Base-by-base conservation (phyloP, 1,140 invertebrate species). In the Macrobrachium nipponense region DNA sequence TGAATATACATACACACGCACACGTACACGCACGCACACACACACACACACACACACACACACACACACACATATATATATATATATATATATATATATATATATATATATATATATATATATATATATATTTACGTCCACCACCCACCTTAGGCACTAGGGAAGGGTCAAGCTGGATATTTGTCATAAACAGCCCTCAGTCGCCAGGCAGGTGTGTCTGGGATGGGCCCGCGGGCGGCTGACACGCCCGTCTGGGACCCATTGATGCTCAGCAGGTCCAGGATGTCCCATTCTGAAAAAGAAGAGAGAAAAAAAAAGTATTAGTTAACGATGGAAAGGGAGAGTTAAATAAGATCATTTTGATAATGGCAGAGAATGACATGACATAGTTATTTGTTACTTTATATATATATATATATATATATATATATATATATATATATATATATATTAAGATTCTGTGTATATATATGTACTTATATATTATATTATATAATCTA, bases 181-280 rank as follows among this genome's bases (percentile, higher is more conserved):
- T 92, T 90, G 61, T 90, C 91, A 80, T 91, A 92, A 5, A 90
- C 90, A 14, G 91, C 86, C n/a, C 91, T 90, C 68, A 92, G 91
- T 88, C 91, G 91, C 90, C 91, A 92, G 8, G 92, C 91, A 11
- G 91, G 91, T 87, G 89, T 90, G 73, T 90, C 89, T 2, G 81
- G 87, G 62, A 91, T 91, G n/a, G 91, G 90, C 5, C 92, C 91
- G 84, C 90, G 89, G 11, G 91, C 90, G 60, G 90, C 66, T 14
- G 90, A 91, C 59, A 92, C 91, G 14, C 92, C 92, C 72, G 90
- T 90, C 82, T 91, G 90, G 73, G 91, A 90, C 17, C 89, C 87
- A 17, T 90, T 90, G 43, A 92, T 89, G 76, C 92, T 92, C 64
- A 92, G 89, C 27, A 92, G 89, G 83, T 91, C 90, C n/a, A 92